Evolutionary conservation across 2,888 invertebrate genomes (phyloP).

Genomic region (Pteria penguin): DNA sequence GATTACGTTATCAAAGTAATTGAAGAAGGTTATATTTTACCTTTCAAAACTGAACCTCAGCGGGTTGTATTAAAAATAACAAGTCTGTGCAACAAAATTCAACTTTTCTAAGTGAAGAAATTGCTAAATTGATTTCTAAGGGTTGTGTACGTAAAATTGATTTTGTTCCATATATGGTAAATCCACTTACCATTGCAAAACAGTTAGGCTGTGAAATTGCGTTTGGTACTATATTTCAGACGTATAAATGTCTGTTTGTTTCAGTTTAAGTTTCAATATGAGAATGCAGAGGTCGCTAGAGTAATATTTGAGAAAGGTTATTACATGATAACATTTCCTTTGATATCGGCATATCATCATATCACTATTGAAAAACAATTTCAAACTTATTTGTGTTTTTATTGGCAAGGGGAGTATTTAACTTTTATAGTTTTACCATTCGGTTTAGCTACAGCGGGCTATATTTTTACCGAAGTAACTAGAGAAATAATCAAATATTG

Average conservation of each 20-base stretch:
- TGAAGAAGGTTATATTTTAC: not conserved
- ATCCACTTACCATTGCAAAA: conserved; percentile 37
- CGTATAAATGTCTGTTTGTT: conserved; percentile 40
- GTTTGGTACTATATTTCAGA: conserved; percentile 37
- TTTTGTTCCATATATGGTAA: conserved; percentile 19
- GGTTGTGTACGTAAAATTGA: conserved; percentile 24
- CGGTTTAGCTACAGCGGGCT: conserved; percentile 44
- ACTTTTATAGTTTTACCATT: conserved; percentile 48
- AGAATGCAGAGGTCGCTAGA: conserved; percentile 25
- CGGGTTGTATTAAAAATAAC: conserved; percentile 2
- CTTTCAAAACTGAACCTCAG: not conserved
- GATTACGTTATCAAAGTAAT: conserved; percentile 29
- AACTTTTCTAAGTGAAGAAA: conserved; percentile 11
- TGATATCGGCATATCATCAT: conserved; percentile 30
- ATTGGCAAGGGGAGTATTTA: conserved; percentile 27
- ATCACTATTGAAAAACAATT: not conserved
- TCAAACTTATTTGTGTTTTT: conserved; percentile 9
- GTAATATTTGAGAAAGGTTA: conserved; percentile 14
- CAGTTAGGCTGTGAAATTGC: conserved; percentile 25
- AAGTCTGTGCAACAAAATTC: conserved; percentile 12
- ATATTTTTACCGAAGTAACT: conserved; percentile 44
- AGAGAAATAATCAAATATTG: conserved; percentile 32
- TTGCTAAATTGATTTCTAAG: conserved; percentile 12
- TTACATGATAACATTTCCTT: conserved; percentile 22
- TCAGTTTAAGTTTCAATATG: conserved; percentile 37